Evolutionary conservation across 2,113 vertebrate species (phyloP), one percentile per base, ranked within the genome.

Genomic region (Triplophysa tibetana): DNA sequence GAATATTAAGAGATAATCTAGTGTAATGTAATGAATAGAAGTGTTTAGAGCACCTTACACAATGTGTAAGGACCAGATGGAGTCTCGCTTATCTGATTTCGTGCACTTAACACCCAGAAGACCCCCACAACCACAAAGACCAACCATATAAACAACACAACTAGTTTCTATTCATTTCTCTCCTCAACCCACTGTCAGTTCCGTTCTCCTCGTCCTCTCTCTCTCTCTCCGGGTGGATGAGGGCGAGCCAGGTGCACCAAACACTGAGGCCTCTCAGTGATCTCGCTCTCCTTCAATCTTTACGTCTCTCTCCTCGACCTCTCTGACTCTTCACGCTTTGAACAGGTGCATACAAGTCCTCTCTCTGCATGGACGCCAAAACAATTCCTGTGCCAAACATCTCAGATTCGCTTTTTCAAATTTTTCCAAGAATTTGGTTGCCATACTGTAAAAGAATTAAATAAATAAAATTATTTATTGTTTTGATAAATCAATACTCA

Each of bases 231-330:
- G 16, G 68, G 50, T 76, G 41, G 70, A 81, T 80, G 84, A 74
- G 75, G 61, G 69, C 50, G 54, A 67, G 70, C 88, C 92, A 93
- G 92, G 91, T 87, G 88, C 87, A 61, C 70, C 77, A 79, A 77
- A 89, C 67, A 93, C 92, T 38, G 82, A 85, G 86, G 80, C 83
- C 77, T 84, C 84, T 78, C 79, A 86, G 85, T 69, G 63, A 77
- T 81, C 74, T 65, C 26, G 33, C 63, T 60, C 17, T 67, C 64
- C 77, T 85, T 70, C 84, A 82, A 75, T 80, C 85, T 82, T 48
- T 81, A 85, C 52, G 54, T 41, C 60, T 45, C 54, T 62, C 43
- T 45, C 43, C 43, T 63, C 50, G 41, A n/a, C 56, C 43, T 60
- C 70, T 70, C 67, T 62, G 41, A 9, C 62, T 66, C 56, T 64